Conservation (phyloP, 2,797 vertebrate genomes). For the Squalus acanthias region DNA sequence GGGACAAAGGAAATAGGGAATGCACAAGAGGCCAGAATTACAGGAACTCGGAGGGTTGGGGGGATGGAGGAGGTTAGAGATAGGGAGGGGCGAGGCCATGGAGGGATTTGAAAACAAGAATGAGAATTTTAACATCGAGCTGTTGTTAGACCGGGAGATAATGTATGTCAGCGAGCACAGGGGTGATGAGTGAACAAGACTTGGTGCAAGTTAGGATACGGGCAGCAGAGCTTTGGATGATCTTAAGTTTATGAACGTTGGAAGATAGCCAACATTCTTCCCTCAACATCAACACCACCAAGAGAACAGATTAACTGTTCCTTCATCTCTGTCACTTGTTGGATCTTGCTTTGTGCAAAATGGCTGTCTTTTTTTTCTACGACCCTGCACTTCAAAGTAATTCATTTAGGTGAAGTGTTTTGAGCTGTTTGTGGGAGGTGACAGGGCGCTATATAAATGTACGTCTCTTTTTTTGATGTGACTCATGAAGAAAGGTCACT, state of each 20-base stretch:
- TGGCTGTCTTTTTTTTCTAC: not conserved
- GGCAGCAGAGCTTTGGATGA: not conserved
- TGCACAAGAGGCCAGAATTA: not conserved
- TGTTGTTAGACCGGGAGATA: not conserved
- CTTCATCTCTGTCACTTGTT: not conserved
- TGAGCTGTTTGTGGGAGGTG: not conserved
- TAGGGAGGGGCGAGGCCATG: not conserved
- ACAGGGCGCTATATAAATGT: not conserved
- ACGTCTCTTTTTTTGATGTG: not conserved
- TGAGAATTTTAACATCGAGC: not conserved
- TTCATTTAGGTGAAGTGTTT: not conserved
- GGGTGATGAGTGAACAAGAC: not conserved
- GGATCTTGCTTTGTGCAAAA: not conserved
- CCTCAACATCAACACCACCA: not conserved
- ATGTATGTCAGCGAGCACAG: not conserved
- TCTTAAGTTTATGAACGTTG: not conserved
- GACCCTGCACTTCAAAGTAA: not conserved
- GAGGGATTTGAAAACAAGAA: not conserved
- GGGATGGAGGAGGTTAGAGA: not conserved
- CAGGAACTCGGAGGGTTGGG: not conserved
- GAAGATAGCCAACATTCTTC: not conserved
- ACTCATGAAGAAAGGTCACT: too few relatives aligned
- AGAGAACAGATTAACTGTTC: not conserved
- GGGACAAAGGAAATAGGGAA: not conserved
- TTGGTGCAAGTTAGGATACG: not conserved